Conservation (phyloP, 2,888 invertebrate genomes). For the Erebia ligea region DNA sequence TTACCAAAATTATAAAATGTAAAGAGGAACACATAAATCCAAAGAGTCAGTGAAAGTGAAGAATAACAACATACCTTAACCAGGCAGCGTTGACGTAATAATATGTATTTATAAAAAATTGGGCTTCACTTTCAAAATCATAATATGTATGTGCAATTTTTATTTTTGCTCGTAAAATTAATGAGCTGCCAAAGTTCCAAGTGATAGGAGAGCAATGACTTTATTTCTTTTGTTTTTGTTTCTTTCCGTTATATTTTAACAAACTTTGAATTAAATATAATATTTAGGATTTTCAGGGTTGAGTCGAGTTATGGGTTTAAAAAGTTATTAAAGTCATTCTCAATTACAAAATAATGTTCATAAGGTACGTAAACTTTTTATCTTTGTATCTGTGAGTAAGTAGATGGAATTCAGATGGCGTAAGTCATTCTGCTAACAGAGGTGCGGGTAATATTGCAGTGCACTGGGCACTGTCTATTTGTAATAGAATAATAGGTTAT, state of each 20-base stretch:
- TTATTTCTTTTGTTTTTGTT: not conserved
- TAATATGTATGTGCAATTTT: not conserved
- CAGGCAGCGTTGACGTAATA: constrained; percentile 1
- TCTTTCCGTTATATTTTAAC: not conserved
- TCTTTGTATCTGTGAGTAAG: constrained; percentile 11
- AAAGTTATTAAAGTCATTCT: not conserved
- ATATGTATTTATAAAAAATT: constrained; percentile 1
- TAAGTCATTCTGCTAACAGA: constrained; percentile 18
- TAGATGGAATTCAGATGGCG: constrained; percentile 20
- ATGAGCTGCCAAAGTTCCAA: not conserved
- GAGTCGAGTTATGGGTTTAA: not conserved
- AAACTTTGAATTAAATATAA: not conserved
- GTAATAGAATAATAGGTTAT: constrained; percentile 37
- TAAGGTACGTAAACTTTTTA: not conserved
- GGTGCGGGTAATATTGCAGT: constrained; percentile 15
- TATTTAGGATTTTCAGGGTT: not conserved
- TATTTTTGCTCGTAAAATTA: not conserved
- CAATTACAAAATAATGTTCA: not conserved
- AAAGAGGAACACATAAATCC: not conserved
- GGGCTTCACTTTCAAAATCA: constrained; percentile 8
- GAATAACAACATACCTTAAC: constrained; percentile 4
- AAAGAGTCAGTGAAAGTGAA: constrained; percentile 5
- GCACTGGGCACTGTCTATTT: constrained; percentile 8
- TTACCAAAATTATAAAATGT: not conserved
- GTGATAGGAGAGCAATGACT: not conserved